phyloP scores from a whole-genome alignment of 2,113 vertebrate species.

The Anhinga rufa region DNA sequence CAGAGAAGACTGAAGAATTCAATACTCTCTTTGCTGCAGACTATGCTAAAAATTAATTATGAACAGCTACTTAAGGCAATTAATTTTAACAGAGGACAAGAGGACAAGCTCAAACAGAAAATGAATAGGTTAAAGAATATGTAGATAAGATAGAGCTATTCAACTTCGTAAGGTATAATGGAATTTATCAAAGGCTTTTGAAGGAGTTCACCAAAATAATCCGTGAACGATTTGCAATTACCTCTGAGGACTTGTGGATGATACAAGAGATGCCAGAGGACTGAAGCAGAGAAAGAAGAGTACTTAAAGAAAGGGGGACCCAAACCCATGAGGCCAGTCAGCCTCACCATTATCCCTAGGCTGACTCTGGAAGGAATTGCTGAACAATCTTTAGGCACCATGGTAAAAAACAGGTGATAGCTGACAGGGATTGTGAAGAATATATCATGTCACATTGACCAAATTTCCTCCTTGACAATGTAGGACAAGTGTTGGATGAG shows the following conservation, averaged over 20 bases:
- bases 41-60: neutral
- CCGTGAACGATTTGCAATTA: neutral
- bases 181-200: neutral
- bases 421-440: neutral
- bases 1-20: neutral
- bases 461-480: neutral
- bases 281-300: neutral
- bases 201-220: neutral
- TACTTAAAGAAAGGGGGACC: neutral
- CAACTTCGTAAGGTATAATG: neutral
- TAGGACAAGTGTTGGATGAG: neutral
- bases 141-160: neutral
- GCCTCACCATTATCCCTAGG: neutral
- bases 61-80: constrained; percentile 13
- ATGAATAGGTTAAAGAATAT: neutral
- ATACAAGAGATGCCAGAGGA: neutral
- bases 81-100: neutral
- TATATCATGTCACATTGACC: neutral
- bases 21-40: neutral
- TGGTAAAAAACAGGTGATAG: neutral
- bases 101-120: neutral
- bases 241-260: neutral
- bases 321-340: neutral
- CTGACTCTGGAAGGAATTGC: neutral
- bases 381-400: neutral